These are phyloP conservation scores for Drosophila kohkoa DNA, from an alignment of 1,140 invertebrate genomes.

Conservation along the genomic window DNA sequence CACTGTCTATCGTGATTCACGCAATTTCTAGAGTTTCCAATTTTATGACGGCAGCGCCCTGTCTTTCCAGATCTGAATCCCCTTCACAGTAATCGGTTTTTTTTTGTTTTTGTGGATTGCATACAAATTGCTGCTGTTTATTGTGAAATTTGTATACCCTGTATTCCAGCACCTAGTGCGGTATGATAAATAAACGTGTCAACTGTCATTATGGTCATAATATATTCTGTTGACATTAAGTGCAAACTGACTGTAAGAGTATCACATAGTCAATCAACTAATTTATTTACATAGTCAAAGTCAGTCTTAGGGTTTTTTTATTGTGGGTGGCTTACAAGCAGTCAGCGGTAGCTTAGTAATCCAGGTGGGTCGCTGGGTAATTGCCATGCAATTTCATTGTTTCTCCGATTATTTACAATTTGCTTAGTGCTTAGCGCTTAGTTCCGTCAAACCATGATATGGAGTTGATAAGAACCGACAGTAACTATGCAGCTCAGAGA, in stretches of 20 bases:
- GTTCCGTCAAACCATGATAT: conserved; percentile 34
- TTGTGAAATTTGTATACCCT: conserved; percentile 23
- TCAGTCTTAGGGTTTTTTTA: conserved; percentile 14
- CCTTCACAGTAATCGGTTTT: conserved; percentile 14
- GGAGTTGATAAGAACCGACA: conserved; percentile 31
- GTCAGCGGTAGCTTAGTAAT: conserved; percentile 7
- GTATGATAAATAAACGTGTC: background rate
- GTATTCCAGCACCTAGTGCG: background rate
- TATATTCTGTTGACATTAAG: background rate
- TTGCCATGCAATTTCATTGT: conserved; percentile 43
- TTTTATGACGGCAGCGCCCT: conserved; percentile 29
- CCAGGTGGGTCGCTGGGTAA: conserved; percentile 25
- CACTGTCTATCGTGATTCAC: conserved; percentile 40
- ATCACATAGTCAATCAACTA: background rate
- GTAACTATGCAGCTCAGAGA: too few relatives aligned
- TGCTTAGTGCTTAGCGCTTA: conserved; percentile 26
- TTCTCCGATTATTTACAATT: conserved; percentile 31
- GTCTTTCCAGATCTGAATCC: conserved; percentile 3
- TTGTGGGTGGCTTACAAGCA: conserved; percentile 12
- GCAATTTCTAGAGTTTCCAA: conserved; percentile 45
- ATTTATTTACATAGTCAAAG: conserved; percentile 3
- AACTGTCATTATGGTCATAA: too few relatives aligned
- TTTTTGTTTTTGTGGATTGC: conserved; percentile 19
- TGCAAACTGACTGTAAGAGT: conserved; percentile 2
- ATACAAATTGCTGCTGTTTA: conserved; percentile 45